Conservation (phyloP, 1,140 invertebrate species). For the Steinernema feltiae region DNA sequence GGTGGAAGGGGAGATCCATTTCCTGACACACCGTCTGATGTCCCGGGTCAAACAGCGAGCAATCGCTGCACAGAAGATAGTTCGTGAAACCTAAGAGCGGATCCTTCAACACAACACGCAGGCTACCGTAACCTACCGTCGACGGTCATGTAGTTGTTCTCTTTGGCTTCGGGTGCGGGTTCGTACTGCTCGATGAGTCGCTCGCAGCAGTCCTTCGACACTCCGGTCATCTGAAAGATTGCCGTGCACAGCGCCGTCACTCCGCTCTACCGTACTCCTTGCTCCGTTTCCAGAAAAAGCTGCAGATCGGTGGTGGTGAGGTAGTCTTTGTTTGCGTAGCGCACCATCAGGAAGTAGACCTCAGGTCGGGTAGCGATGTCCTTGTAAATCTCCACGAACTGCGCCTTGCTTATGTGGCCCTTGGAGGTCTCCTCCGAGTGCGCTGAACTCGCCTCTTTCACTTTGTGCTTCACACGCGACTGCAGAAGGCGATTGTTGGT, state of each 20-base stretch:
- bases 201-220: conserved; percentile 62
- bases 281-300: conserved; percentile 67
- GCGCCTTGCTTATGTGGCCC: conserved; percentile 63
- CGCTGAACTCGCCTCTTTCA: conserved; percentile 56
- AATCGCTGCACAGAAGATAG: conserved; percentile 64
- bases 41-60: conserved; percentile 64
- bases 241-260: conserved; percentile 12
- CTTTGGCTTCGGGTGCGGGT: conserved; percentile 64
- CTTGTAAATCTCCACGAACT: conserved; percentile 66
- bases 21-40: conserved; percentile 60
- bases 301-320: conserved; percentile 65
- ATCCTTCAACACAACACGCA: conserved; percentile 6
- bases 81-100: conserved; percentile 63
- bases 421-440: conserved; percentile 59
- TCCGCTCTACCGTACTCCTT: conserved; percentile 62
- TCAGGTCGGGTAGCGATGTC: conserved; percentile 67
- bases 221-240: conserved; percentile 62
- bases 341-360: conserved; percentile 67
- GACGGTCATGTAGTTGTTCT: conserved; percentile 64
- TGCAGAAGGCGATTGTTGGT: conserved; percentile 62
- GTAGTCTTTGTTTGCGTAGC: conserved; percentile 68
- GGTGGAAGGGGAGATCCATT: conserved; percentile 61
- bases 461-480: conserved; percentile 62
- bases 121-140: conserved; percentile 61
- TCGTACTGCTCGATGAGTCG: conserved; percentile 65